Conservation (phyloP, 2,113 vertebrate genomes). For the Hydropotes inermis region DNA sequence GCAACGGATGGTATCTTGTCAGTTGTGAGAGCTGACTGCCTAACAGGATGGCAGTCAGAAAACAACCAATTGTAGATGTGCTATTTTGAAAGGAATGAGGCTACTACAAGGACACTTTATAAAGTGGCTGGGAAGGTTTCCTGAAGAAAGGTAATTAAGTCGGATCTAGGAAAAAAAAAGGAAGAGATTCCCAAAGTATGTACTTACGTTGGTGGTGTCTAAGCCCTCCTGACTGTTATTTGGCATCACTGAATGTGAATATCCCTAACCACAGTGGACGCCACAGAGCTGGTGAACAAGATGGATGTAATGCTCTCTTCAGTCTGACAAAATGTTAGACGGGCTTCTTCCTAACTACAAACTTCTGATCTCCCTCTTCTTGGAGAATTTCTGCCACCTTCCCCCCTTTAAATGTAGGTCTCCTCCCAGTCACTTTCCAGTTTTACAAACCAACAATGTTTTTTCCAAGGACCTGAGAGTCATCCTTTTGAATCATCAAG, state of each 20-base stretch:
- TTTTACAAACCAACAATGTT: neutral
- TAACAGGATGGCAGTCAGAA: neutral
- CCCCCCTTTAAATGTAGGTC: neutral
- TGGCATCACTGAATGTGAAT: neutral
- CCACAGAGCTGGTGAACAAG: neutral
- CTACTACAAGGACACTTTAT: neutral
- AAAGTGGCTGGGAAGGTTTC: neutral
- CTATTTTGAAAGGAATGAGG: neutral
- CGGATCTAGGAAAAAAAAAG: neutral
- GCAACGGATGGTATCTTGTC: neutral
- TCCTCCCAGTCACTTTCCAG: neutral
- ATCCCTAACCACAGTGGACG: neutral
- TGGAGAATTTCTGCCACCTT: neutral
- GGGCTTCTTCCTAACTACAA: neutral
- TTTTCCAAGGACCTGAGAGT: neutral
- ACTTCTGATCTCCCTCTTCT: neutral
- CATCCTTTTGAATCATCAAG: neutral
- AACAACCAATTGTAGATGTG: neutral
- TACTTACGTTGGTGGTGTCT: neutral
- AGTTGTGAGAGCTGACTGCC: neutral
- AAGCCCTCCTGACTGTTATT: neutral
- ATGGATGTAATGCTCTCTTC: neutral
- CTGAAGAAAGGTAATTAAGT: neutral
- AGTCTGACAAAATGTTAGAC: neutral
- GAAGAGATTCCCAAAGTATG: neutral